These are phyloP conservation scores for Drosophila ercepeae DNA, from an alignment of 1,140 invertebrate species.

Conservation along the genomic window DNA sequence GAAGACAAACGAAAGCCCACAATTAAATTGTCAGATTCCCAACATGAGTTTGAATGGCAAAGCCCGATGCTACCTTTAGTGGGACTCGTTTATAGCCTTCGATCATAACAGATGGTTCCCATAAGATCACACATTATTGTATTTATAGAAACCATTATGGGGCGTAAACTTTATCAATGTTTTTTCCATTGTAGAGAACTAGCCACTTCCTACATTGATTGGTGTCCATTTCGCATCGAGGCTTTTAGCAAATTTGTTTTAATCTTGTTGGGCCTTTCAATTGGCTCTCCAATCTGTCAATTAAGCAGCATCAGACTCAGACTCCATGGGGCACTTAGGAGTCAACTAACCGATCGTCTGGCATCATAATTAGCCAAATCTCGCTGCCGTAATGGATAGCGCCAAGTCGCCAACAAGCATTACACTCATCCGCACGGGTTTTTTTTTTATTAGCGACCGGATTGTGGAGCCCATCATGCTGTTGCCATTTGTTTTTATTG, in stretches of 20 bases:
- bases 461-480: slow-evolving; percentile 25
- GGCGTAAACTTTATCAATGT: slow-evolving; percentile 29
- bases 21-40: slow-evolving; percentile 68
- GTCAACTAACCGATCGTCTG: slow-evolving; percentile 55
- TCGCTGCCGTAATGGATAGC: slow-evolving; percentile 52
- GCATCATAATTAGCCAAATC: slow-evolving; percentile 65
- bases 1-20: slow-evolving; percentile 31
- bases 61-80: too few relatives aligned
- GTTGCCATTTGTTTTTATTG: slow-evolving; percentile 74
- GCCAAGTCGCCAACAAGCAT: slow-evolving; percentile 59
- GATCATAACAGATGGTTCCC: slow-evolving; percentile 15
- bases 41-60: slow-evolving; percentile 37
- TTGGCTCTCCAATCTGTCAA: slow-evolving; percentile 32
- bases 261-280: slow-evolving; percentile 31
- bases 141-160: slow-evolving; percentile 11
- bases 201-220: slow-evolving; percentile 12
- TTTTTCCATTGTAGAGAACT: slow-evolving; percentile 1
- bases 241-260: slow-evolving; percentile 39
- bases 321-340: slow-evolving; percentile 35
- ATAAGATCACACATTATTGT: neutral
- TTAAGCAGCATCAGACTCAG: slow-evolving; percentile 31
- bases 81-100: slow-evolving; percentile 14
- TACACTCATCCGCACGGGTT: slow-evolving; percentile 12
- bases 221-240: slow-evolving; percentile 18
- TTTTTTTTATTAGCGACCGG: slow-evolving; percentile 59